Evolutionary conservation across 2,888 invertebrate species (phyloP), one percentile per base, ranked within the genome.

Genomic region (Agonum fuliginosum): DNA sequence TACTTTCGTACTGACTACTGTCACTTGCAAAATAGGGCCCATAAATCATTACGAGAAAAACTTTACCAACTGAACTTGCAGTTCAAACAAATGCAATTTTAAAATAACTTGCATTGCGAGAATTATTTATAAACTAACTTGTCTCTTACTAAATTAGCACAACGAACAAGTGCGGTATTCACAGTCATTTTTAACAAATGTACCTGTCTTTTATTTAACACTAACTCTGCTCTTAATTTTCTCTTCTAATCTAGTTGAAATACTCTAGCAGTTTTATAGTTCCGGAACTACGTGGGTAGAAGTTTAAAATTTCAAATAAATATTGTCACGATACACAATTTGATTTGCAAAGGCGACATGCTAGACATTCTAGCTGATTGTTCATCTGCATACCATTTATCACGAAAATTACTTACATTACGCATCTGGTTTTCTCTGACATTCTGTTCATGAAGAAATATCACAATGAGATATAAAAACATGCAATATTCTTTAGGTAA

Each of bases 351-450:
- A 43, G n/a, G n/a, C n/a, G n/a, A n/a, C n/a, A n/a, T n/a, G n/a
- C n/a, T n/a, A n/a, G n/a, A n/a, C n/a, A n/a, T n/a, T n/a, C n/a
- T n/a, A n/a, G n/a, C 54, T 62, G 62, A 62, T 62, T 34, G 17
- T 34, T 62, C 62, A 62, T 62, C 62, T 62, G 17, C 62, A 62
- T 62, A 62, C 34, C 37, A 62, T 62, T 62, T 62, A 62, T 34
- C 62, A 62, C 5, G 62, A 30, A 30, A 62, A 62, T 62, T 62
- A 34, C 54, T 24, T 54, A 22, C 27, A 54, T 54, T 54, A 54
- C 54, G 20, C n/a, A 22, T 22, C 54, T 54, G 54, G 54, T 54
- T 54, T 54, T 54, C n/a, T n/a, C n/a, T n/a, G n/a, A n/a, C n/a
- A n/a, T n/a, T n/a, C n/a, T n/a, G n/a, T n/a, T n/a, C n/a, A n/a